Evolutionary conservation across 23 tunicate genomes (phyloP), one percentile per base, ranked within the genome.

Genomic region (Phallusia fumigata): DNA sequence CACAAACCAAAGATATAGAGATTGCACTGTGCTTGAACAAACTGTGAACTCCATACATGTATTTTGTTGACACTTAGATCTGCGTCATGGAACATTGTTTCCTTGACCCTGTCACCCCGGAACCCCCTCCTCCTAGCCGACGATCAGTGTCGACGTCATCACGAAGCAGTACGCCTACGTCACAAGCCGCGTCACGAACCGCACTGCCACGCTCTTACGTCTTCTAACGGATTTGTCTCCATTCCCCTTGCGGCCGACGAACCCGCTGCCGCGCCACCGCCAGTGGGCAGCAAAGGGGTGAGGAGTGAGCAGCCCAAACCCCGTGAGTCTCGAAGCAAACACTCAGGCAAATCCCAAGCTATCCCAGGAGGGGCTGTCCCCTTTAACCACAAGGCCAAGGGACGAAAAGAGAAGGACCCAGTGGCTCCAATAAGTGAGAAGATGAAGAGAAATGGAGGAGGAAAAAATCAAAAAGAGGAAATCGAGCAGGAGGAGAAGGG

Each of bases 71-170:
- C n/a, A n/a, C n/a, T 64, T 64, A 90, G 95, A 52, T 65, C 49
- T 47, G 47, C 80, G 32, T 72, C 86, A 12, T 90, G 95, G 95
- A 51, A 32, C 64, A 88, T 83, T 8, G 86, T 85, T 15, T 35
- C 85, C 24, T 83, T 85, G 24, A 64, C 86, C 64, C 80, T 90
- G 0, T 76, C 86, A 31, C 79, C 84, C 21, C 31, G 77, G 1
- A 85, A 78, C 52, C 79, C 89, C 24, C 79, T 90, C 12, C 51
- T 90, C 28, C 79, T 30, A 45, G 86, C 80, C 52, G 86, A 77
- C 72, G 75, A 85, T 64, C 22, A 18, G n/a, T 75, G 89, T 35
- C 84, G 89, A 24, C 76, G 52, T 10, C 84, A 81, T 0, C 75
- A 80, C 81, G 85, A 80, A 18, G n/a, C 40, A 5, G 52, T 44